A percentile compares a stretch with the other conserved stretches of the same genome.
phyloP scores from a whole-genome alignment of 2,113 vertebrate species.

The Elanus axillaris region DNA sequence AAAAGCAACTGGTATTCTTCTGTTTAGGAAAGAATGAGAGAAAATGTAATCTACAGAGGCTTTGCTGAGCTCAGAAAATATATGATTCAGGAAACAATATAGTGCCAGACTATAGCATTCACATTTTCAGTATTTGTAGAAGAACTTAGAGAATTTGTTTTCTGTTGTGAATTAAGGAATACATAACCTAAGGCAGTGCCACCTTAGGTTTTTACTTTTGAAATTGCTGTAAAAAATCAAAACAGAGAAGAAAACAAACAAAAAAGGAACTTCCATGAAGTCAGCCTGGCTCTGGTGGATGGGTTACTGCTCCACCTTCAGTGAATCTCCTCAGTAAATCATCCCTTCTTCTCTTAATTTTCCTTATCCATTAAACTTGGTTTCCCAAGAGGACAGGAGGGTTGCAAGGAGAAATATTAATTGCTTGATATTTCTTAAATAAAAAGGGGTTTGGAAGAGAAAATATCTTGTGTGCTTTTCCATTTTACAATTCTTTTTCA shows the following conservation, averaged over 20 bases:
- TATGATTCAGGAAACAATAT: rapidly evolving
- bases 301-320: neutral
- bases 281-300: neutral
- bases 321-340: neutral
- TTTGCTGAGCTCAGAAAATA: neutral
- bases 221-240: neutral
- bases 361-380: neutral
- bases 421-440: neutral
- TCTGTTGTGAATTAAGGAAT: neutral
- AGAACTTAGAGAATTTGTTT: neutral
- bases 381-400: neutral
- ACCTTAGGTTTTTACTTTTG: neutral
- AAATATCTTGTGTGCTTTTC: neutral
- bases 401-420: neutral
- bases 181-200: neutral
- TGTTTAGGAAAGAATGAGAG: neutral
- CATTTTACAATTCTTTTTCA: neutral
- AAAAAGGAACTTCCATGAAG: neutral
- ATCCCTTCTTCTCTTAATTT: neutral
- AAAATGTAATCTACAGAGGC: neutral
- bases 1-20: neutral
- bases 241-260: neutral
- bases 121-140: neutral
- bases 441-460: neutral
- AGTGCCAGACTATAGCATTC: neutral